A percentile compares a stretch with the other conserved stretches of the same genome.
phyloP scores from a whole-genome alignment of 2,888 invertebrate species.

The Hypselothyrea guttata region DNA sequence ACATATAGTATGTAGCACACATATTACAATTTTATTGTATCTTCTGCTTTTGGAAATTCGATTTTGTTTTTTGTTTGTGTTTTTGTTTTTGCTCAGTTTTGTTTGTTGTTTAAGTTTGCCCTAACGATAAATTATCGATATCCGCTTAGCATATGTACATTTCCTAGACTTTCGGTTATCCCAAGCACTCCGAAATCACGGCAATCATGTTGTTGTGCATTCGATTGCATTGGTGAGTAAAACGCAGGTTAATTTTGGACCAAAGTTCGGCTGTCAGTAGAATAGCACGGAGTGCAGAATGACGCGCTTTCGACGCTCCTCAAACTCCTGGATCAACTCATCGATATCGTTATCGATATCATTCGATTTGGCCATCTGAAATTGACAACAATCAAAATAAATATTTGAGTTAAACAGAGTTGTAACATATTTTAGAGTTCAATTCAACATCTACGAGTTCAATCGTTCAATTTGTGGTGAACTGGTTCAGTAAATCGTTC shows the following conservation, averaged over 20 bases:
- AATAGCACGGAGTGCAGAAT: constrained; percentile 66
- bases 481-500: no score
- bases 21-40: constrained; percentile 48
- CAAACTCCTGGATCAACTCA: constrained; percentile 68
- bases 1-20: constrained; percentile 26
- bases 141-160: constrained; percentile 37
- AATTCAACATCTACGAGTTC: no score
- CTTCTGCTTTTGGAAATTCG: constrained; percentile 1
- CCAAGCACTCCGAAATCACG: constrained; percentile 18
- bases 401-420: no score
- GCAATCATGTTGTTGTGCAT: constrained; percentile 13
- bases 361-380: constrained; percentile 60
- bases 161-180: constrained; percentile 9
- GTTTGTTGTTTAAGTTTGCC: constrained; percentile 17
- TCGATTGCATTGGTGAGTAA: constrained; percentile 20
- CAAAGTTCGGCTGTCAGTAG: constrained; percentile 62
- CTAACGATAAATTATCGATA: constrained; percentile 25
- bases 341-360: constrained; percentile 68
- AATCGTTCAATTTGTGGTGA: no score
- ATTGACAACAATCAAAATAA: no score
- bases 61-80: constrained; percentile 3
- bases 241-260: constrained; percentile 50
- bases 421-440: no score
- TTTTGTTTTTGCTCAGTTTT: constrained; percentile 11
- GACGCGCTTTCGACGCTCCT: constrained; percentile 64